A percentile compares a stretch with the other conserved stretches of the same genome.
These are phyloP conservation scores for Lordiphosa stackelbergi DNA, from an alignment of 1,140 invertebrate genomes.

Conservation along the genomic window DNA sequence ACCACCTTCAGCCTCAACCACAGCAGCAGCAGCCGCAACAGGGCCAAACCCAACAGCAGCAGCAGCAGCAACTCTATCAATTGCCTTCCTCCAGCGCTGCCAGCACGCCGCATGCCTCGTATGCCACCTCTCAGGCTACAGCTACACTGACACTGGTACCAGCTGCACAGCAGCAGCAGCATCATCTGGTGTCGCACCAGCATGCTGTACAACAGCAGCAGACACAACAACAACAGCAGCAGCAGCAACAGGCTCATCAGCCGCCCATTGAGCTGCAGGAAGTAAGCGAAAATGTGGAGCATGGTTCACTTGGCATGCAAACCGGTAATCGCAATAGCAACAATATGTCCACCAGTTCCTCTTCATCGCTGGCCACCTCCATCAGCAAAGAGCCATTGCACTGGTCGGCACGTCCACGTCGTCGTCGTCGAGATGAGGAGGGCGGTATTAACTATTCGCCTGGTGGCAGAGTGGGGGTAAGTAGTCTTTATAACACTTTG, in stretches of 20 bases:
- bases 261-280: conserved; percentile 49
- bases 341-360: conserved; percentile 52
- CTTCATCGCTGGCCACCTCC: conserved; percentile 64
- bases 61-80: conserved; percentile 58
- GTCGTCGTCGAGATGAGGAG: conserved; percentile 71
- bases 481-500: conserved; percentile 32
- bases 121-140: conserved; percentile 41
- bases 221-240: conserved; percentile 34
- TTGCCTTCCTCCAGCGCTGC: conserved; percentile 66
- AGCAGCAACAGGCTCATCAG: conserved; percentile 44
- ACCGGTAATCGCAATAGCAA: conserved; percentile 47
- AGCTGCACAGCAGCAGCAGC: conserved; percentile 40
- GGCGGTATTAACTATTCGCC: conserved; percentile 61
- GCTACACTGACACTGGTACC: conserved; percentile 40
- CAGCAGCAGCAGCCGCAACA: conserved; percentile 59
- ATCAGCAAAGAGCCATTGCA: conserved; percentile 61
- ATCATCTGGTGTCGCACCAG: conserved; percentile 33
- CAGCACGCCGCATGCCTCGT: conserved; percentile 61
- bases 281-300: conserved; percentile 27
- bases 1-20: conserved; percentile 52
- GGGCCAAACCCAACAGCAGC: conserved; percentile 44
- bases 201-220: conserved; percentile 30
- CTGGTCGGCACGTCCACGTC: conserved; percentile 64
- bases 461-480: conserved; percentile 64
- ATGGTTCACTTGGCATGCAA: conserved; percentile 40